phyloP scores from a whole-genome alignment of 2,888 invertebrate species.

The Acronicta alni region DNA sequence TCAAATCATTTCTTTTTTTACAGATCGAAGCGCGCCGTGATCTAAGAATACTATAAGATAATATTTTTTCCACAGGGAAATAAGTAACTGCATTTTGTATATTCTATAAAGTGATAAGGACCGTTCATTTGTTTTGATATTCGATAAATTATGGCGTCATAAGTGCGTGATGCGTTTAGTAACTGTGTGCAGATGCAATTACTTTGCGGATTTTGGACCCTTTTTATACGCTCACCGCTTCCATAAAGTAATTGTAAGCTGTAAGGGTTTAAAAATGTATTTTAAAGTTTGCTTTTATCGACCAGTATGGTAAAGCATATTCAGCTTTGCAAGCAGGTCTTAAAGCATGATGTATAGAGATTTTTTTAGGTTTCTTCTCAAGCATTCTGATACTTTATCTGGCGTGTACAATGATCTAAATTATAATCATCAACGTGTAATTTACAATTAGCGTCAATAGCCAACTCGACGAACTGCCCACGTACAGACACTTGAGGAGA shows the following conservation, averaged over 20 bases:
- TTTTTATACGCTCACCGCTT: slow-evolving; percentile 88
- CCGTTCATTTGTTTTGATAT: slow-evolving; percentile 89
- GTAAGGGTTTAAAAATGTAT: slow-evolving; percentile 82
- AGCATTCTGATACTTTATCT: slow-evolving; percentile 78
- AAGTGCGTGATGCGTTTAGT: slow-evolving; percentile 84
- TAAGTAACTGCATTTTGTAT: slow-evolving; percentile 90
- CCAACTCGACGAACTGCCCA: slow-evolving; percentile 62
- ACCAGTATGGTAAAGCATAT: slow-evolving; percentile 80
- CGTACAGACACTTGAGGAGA: slow-evolving; percentile 84
- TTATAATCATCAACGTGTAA: slow-evolving; percentile 47
- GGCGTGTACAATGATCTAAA: slow-evolving; percentile 61
- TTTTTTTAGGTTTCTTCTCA: slow-evolving; percentile 86
- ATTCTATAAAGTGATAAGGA: slow-evolving; percentile 90
- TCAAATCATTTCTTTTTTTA: slow-evolving; percentile 66
- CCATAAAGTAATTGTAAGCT: slow-evolving; percentile 85
- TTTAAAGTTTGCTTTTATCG: slow-evolving; percentile 83
- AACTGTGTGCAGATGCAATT: slow-evolving; percentile 83
- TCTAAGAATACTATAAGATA: slow-evolving; percentile 90
- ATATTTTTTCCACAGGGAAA: slow-evolving; percentile 90
- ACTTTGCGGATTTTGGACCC: slow-evolving; percentile 87
- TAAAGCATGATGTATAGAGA: slow-evolving; percentile 88
- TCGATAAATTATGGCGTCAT: slow-evolving; percentile 87
- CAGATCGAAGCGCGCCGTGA: slow-evolving; percentile 89
- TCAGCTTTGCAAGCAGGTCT: slow-evolving; percentile 84
- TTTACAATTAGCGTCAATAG: slow-evolving; percentile 45